Base-by-base conservation (phyloP, 2,113 vertebrate genomes). In the Solea solea region DNA sequence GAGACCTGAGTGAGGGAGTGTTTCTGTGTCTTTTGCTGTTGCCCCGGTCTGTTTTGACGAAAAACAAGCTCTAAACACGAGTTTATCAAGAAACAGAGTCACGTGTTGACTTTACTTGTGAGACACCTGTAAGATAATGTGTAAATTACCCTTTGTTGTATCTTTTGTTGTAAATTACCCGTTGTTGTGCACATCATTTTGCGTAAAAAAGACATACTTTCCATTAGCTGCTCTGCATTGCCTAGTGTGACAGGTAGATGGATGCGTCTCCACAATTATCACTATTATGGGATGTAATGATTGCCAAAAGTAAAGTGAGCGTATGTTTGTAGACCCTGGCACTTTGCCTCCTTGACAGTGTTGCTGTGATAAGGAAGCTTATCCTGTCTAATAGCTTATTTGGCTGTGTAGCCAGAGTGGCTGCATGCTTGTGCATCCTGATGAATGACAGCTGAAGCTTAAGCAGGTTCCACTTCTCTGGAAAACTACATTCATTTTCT, bases 371-470 rank as follows among this genome's bases (percentile, higher is more conserved):
- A 83, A 64, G 71, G 60, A 81, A 83, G 77, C 72, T 52, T 46
- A 71, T 68, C 78, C 64, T 60, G 45, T 76, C 75, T 85, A 87
- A 87, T 87, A 64, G 86, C 81, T 83, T 82, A 82, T 88, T 89
- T 84, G 84, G 79, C 85, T 75, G 15, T 7, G 64, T 74, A 53
- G 74, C 68, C 70, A 41, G 14, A 58, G 63, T 75, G 66, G 44
- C 84, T 62, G 13, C 64, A 62, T 27, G 75, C 49, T 28, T 63
- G 40, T 27, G 49, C 1, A 15, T 50, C 64, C 44, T 70, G 74
- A 77, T 78, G 78, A 81, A 84, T 73, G 76, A 72, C 74, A 66
- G 5, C 51, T 14, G 57, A 69, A 64, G 46, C 48, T 70, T 14
- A 63, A 54, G 54, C 66, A 66, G 69, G 5, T 78, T 66, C 49